Percentiles rank a stretch among this genome's conserved stretches.
Evolutionary conservation across 1,140 invertebrate genomes (phyloP).

Genomic region (Drosophila equinoxialis): DNA sequence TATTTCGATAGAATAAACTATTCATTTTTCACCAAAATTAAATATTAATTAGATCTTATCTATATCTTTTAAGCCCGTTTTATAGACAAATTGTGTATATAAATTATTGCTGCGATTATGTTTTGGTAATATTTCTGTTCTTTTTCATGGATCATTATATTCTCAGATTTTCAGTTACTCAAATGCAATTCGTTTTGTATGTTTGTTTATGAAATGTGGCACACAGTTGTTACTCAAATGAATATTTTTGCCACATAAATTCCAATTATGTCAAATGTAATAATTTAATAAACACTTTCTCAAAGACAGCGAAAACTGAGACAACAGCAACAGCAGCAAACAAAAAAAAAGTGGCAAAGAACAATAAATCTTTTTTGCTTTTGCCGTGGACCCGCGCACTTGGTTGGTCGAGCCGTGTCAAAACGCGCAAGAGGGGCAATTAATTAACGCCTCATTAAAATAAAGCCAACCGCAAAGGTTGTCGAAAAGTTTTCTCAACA

Average conservation of each 20-base stretch:
- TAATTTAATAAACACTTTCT: slow-evolving; percentile 83
- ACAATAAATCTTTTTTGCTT: slow-evolving; percentile 65
- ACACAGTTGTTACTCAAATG: slow-evolving; percentile 28
- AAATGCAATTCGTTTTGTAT: neutral
- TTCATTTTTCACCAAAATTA: too few species aligned
- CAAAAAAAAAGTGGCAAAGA: slow-evolving; percentile 37
- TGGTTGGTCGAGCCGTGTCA: slow-evolving; percentile 47
- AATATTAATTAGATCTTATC: too few species aligned
- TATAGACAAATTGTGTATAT: too few species aligned
- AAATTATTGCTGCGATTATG: too few species aligned
- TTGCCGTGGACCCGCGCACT: slow-evolving; percentile 7
- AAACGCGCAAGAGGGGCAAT: slow-evolving; percentile 73
- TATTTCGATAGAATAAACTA: too few species aligned
- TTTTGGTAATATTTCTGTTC: neutral
- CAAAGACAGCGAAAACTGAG: slow-evolving; percentile 48
- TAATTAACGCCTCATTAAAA: slow-evolving; percentile 82
- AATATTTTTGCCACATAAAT: slow-evolving; percentile 66
- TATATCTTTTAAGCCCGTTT: too few species aligned
- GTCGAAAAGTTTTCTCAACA: slow-evolving; percentile 51
- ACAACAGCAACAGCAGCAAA: slow-evolving; percentile 27
- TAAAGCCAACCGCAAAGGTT: slow-evolving; percentile 44
- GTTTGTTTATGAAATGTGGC: slow-evolving; percentile 29
- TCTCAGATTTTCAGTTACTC: neutral
- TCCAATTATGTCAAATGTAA: slow-evolving; percentile 83
- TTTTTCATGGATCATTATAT: too few species aligned